Conservation (phyloP, 1,140 invertebrate genomes). For the Andricus grossulariae region DNA sequence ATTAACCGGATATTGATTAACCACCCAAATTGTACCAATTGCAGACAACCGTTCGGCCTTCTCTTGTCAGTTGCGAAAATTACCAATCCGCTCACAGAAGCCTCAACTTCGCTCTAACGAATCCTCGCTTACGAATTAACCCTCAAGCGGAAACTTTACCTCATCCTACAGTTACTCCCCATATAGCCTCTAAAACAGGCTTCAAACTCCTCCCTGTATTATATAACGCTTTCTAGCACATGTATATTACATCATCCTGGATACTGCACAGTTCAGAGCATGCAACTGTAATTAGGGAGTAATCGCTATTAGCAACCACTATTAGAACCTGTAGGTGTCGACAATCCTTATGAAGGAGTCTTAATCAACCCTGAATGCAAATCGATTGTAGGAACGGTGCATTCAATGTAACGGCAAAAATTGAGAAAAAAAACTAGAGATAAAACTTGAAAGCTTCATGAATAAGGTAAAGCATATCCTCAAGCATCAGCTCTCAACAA, state of each 20-base stretch:
- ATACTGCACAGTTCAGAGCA: slow-evolving; percentile 12
- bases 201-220: slow-evolving; percentile 6
- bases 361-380: background rate
- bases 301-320: slow-evolving; percentile 12
- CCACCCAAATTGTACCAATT: slow-evolving; percentile 38
- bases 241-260: slow-evolving; percentile 6
- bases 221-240: slow-evolving; percentile 7
- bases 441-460: no score
- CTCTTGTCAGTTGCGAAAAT: slow-evolving; percentile 49
- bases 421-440: no score
- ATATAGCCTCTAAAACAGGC: background rate
- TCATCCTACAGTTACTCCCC: background rate
- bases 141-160: slow-evolving; percentile 19
- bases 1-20: slow-evolving; percentile 34
- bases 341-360: background rate
- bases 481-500: no score
- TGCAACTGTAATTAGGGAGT: slow-evolving; percentile 24
- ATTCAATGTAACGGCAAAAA: no score
- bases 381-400: background rate
- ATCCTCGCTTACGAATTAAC: slow-evolving; percentile 28
- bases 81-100: slow-evolving; percentile 41
- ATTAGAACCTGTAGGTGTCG: background rate
- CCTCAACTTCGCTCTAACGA: slow-evolving; percentile 24
- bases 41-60: slow-evolving; percentile 11
- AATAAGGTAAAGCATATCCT: no score